These are phyloP conservation scores for Emys orbicularis DNA, from an alignment of 2,797 vertebrate species.

Conservation along the genomic window DNA sequence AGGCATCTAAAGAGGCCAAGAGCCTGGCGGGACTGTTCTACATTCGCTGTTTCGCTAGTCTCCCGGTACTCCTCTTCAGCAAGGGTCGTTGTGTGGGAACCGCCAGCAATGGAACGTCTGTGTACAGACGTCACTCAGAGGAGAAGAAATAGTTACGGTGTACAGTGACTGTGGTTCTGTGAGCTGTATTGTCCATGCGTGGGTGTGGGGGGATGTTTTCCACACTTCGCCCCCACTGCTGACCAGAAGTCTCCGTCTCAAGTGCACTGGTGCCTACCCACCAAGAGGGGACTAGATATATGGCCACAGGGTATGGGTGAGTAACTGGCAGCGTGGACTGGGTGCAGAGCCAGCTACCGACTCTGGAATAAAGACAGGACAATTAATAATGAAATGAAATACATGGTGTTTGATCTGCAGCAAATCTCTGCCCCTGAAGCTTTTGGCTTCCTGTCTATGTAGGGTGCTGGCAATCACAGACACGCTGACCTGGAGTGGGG, in stretches of 20 bases:
- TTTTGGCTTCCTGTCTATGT: neutral
- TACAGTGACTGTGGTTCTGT: too few relatives aligned
- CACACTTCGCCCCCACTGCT: neutral
- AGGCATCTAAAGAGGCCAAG: neutral
- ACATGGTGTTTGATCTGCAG: neutral
- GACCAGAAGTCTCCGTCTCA: too few relatives aligned
- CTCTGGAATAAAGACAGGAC: rapidly evolving
- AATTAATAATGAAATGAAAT: neutral
- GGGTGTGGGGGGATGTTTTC: neutral
- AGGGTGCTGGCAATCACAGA: too few relatives aligned
- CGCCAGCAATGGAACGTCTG: neutral
- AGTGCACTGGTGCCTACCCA: neutral
- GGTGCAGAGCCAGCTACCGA: neutral
- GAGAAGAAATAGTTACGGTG: too few relatives aligned
- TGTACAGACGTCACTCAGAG: too few relatives aligned
- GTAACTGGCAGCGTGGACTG: rapidly evolving
- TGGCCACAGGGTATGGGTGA: neutral
- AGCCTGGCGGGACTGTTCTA: neutral
- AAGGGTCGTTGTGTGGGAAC: neutral
- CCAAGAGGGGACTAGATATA: neutral
- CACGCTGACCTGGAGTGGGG: neutral
- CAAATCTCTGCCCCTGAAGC: neutral
- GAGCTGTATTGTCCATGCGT: too few relatives aligned
- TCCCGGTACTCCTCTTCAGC: neutral
- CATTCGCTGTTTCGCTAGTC: neutral